Evolutionary conservation across 2,797 vertebrate genomes (phyloP), one percentile per base, ranked within the genome.

Genomic region (Semaprochilodus insignis): DNA sequence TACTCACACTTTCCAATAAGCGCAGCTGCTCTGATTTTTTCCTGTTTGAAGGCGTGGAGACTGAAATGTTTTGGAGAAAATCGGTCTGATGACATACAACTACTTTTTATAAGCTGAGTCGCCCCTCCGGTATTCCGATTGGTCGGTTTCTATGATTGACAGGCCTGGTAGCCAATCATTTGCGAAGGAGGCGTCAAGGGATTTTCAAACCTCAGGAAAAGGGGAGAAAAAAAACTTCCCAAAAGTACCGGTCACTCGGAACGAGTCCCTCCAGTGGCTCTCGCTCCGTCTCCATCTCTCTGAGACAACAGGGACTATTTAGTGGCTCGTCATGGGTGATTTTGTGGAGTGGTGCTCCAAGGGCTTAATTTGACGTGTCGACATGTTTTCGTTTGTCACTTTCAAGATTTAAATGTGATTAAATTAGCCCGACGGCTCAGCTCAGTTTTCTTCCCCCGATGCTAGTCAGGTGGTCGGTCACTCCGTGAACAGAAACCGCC

Each of bases 191-290:
- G 81, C 14, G 83, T 78, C 19, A 62, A 4, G 15, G 60, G 78
- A 77, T 83, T 85, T 88, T 88, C 82, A 85, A 88, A 88, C 75
- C 71, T 77, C 75, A 86, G 87, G 85, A 85, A 86, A 86, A 81
- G 85, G 79, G 80, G 80, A 83, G 62, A 65, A 60, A 54, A 52
- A 67, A 85, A 83, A 71, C 57, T 85, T 88, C 69, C 83, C 65
- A 6, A 71, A 44, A 69, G 74, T 63, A 62, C 77, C 83, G 66
- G 83, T 81, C 67, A 73, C 36, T 27, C 40, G n/a, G 62, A 65
- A 74, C 19, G 65, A 55, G 31, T 63, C 31, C 3, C 15, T 21
- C 13, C 15, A 54, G 23, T 31, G 54, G 74, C 74, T 54, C 73
- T 48, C 76, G 23, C 27, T 27, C 48, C 25, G 63, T n/a, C 34